phyloP scores from a whole-genome alignment of 1,140 invertebrate genomes.

The Oedothorax gibbosus region DNA sequence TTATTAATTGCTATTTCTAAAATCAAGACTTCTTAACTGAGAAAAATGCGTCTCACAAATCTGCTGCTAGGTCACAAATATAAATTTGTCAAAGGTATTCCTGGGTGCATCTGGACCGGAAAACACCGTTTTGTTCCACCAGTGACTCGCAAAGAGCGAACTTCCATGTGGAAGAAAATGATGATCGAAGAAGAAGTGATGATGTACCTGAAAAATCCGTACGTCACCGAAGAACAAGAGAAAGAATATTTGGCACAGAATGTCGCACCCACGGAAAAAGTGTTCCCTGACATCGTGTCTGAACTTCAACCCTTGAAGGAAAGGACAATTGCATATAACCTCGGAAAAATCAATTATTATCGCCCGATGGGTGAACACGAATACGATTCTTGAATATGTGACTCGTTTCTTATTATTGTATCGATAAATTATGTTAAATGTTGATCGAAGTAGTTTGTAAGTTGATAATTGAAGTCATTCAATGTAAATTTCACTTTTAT shows the following conservation, averaged over 20 bases:
- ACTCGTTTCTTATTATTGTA: background rate
- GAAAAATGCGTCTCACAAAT: slow-evolving; percentile 27
- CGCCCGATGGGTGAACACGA: slow-evolving; percentile 32
- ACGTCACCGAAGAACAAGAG: slow-evolving; percentile 48
- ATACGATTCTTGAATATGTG: background rate
- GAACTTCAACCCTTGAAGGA: slow-evolving; percentile 18
- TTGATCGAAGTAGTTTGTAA: too few relatives aligned
- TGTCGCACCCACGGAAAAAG: slow-evolving; percentile 8
- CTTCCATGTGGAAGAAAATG: slow-evolving; percentile 48
- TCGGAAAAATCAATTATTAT: slow-evolving; percentile 3
- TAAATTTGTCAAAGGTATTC: slow-evolving; percentile 49
- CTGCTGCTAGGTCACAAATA: background rate
- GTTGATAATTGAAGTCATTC: too few relatives aligned
- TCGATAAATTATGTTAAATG: too few relatives aligned
- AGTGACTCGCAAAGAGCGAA: slow-evolving; percentile 19
- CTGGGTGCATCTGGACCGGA: slow-evolving; percentile 53
- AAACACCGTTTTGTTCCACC: slow-evolving; percentile 55
- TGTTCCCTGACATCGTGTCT: background rate
- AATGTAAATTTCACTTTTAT: too few relatives aligned
- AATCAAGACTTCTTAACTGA: background rate
- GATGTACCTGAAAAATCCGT: slow-evolving; percentile 56
- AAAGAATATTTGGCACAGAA: slow-evolving; percentile 45
- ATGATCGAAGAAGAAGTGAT: slow-evolving; percentile 58
- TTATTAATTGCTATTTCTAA: too few relatives aligned
- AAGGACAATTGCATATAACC: slow-evolving; percentile 26